phyloP scores from a whole-genome alignment of 2,113 vertebrate species.

The Pseudorasbora parva region DNA sequence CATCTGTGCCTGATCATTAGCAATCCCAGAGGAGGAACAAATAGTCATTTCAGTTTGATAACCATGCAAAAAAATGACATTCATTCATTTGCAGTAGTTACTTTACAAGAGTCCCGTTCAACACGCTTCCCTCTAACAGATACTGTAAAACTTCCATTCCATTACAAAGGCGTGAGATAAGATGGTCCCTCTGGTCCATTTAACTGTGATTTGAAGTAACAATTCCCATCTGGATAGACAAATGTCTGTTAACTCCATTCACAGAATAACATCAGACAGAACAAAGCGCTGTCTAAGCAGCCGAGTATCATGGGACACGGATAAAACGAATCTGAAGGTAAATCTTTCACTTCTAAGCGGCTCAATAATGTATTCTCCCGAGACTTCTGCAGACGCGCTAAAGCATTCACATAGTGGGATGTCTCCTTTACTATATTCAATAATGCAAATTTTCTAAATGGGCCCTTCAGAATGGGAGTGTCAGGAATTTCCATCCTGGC shows the following conservation, averaged over 20 bases:
- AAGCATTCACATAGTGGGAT: constrained; percentile 7
- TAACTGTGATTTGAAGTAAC: constrained; percentile 72
- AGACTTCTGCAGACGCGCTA: constrained; percentile 25
- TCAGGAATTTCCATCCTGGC: constrained; percentile 24
- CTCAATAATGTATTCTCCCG: constrained; percentile 56
- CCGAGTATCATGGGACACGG: constrained; percentile 57
- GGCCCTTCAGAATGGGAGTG: constrained; percentile 28
- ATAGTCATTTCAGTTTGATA: constrained; percentile 9
- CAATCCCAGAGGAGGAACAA: background rate
- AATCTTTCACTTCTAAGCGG: constrained; percentile 67
- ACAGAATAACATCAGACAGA: constrained; percentile 65
- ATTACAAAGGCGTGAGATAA: constrained; percentile 69
- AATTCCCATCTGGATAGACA: constrained; percentile 63
- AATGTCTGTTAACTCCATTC: constrained; percentile 67
- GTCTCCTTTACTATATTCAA: constrained; percentile 42
- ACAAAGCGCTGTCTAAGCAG: constrained; percentile 58
- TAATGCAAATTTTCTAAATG: constrained; percentile 54
- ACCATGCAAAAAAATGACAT: background rate
- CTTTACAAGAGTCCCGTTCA: constrained; percentile 17
- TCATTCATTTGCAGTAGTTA: constrained; percentile 17
- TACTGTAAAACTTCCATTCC: constrained; percentile 66
- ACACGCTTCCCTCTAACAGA: constrained; percentile 54
- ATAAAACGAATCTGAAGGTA: constrained; percentile 68
- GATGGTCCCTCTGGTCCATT: constrained; percentile 66
- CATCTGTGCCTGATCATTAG: constrained; percentile 2